These are phyloP conservation scores for Heliconius hermathena DNA, from an alignment of 1,140 invertebrate genomes.

Conservation along the genomic window DNA sequence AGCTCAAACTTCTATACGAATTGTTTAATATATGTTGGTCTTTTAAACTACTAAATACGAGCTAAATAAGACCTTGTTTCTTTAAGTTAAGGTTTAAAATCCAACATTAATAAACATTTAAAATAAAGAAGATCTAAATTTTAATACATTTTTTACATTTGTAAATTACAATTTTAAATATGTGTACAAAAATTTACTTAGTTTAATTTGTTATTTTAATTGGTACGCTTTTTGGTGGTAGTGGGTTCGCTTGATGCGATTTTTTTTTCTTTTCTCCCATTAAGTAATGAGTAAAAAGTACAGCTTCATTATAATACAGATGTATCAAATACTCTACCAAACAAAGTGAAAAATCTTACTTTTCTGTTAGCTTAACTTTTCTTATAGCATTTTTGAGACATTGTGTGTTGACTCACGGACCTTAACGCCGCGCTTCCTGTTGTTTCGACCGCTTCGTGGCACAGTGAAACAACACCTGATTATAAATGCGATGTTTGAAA, in stretches of 20 bases:
- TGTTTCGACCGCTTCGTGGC: no score
- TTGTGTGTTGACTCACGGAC: no score
- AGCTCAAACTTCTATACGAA: neutral
- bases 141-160: conserved; percentile 12
- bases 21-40: neutral
- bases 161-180: conserved; percentile 7
- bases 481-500: no score
- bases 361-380: no score
- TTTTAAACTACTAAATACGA: neutral
- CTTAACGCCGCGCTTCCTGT: no score
- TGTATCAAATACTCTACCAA: no score
- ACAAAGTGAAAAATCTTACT: no score
- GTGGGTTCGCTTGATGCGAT: neutral
- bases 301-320: no score
- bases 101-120: neutral
- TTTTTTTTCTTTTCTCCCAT: neutral
- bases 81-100: neutral
- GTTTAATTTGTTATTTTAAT: conserved; percentile 14
- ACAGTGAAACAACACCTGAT: no score
- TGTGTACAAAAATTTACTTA: neutral
- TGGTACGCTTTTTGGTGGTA: neutral
- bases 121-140: conserved; percentile 4
- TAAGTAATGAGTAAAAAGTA: neutral
- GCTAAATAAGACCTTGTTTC: neutral
- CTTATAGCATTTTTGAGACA: no score